Evolutionary conservation across 2,888 invertebrate species (phyloP), one percentile per base, ranked within the genome.

Genomic region (Diarsia dahlii): DNA sequence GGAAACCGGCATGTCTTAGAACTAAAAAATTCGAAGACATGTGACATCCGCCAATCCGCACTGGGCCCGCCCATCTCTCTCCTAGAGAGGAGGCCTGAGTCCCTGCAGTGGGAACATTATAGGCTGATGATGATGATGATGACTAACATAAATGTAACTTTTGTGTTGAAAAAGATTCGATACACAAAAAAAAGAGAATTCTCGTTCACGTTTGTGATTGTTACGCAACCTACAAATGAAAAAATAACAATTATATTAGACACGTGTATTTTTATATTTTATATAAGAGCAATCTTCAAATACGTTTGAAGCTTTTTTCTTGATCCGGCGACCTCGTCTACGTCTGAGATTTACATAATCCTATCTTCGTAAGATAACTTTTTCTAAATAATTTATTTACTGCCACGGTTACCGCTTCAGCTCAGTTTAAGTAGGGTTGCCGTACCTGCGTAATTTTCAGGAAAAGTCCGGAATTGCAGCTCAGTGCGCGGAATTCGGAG

Each of bases 311-410:
- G 73, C 66, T 71, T 69, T 64, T 62, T 69, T 70, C 63, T 62
- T 81, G 78, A 85, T 88, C 79, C 79, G n/a, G 74, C 82, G 86
- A 87, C 87, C 81, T 84, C 78, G 84, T 78, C 84, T 82, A 71
- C 82, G 74, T 75, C 66, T 76, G 80, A 85, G 84, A 93, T 93
- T 92, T 91, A 87, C 92, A 91, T 93, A 92, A 93, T 92, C 89
- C 88, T 81, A 89, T 91, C 87, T 78, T 67, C 74, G 74, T 54
- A 74, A 84, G 84, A 81, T 78, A 86, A 87, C 86, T 89, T 91
- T 91, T 91, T 84, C 84, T 90, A 90, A 93, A 92, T 93, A 92
- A 93, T 92, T 93, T 92, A 91, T 91, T 92, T 93, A 91, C 90
- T 85, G 85, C 87, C 82, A 73, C 81, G 70, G 71, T 80, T 79